phyloP scores from a whole-genome alignment of 2,113 vertebrate species.

The Mustelus asterias region DNA sequence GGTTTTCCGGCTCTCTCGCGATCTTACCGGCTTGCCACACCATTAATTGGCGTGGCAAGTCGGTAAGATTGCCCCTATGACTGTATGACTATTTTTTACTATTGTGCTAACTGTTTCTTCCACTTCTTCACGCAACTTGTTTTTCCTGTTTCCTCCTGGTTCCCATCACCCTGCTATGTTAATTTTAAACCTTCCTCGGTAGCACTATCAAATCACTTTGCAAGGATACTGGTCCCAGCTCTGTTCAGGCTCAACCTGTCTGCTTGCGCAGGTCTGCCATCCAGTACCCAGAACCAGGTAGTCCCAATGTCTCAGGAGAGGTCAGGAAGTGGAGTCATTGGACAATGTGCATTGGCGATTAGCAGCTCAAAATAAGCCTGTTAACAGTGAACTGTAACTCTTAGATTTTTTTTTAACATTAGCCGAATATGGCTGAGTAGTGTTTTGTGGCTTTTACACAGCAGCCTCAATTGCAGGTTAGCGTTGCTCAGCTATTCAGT shows the following conservation, averaged over 20 bases:
- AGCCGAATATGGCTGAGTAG: neutral
- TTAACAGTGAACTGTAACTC: neutral
- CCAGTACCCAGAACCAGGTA: neutral
- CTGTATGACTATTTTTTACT: neutral
- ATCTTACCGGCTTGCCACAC: too few species aligned
- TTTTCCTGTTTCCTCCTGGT: neutral
- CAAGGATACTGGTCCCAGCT: neutral
- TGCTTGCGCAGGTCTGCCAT: neutral
- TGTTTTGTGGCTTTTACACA: neutral
- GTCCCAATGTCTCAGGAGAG: neutral
- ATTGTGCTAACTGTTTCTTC: neutral
- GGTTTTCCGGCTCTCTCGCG: too few species aligned
- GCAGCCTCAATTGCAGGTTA: neutral
- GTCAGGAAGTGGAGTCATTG: neutral
- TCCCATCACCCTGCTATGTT: neutral
- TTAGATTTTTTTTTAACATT: neutral
- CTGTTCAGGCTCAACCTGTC: neutral
- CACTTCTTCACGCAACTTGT: neutral
- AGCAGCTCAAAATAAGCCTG: neutral
- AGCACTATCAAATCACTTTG: neutral
- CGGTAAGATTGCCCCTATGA: too few species aligned
- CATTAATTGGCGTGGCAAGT: too few species aligned
- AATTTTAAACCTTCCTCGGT: neutral
- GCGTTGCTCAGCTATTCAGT: neutral
- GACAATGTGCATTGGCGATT: neutral